A percentile compares a stretch with the other conserved stretches of the same genome.
Evolutionary conservation across 2,797 vertebrate species (phyloP).

Genomic region (Borostomias antarcticus): DNA sequence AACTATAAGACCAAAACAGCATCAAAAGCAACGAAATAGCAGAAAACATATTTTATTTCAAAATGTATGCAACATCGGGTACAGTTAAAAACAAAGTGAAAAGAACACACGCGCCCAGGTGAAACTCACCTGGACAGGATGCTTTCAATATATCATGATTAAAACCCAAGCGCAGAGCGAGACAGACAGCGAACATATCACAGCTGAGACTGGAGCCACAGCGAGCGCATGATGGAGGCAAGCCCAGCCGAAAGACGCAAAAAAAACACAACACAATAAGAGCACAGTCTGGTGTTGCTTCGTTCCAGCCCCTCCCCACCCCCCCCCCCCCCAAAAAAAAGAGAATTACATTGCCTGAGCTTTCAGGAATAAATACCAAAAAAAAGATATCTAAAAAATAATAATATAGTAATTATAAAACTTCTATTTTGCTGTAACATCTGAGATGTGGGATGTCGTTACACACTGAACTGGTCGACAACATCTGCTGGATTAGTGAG

Average conservation of each 20-base stretch:
- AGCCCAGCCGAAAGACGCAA: constrained; percentile 47
- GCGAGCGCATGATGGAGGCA: constrained; percentile 35
- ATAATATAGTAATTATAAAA: constrained; percentile 5
- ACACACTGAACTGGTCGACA: constrained; percentile 23
- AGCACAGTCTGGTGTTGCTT: constrained; percentile 89
- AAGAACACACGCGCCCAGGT: constrained; percentile 64
- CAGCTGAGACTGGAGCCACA: constrained; percentile 51
- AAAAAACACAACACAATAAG: constrained; percentile 68
- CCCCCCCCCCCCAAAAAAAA: constrained; percentile 28
- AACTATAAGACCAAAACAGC: constrained; percentile 27
- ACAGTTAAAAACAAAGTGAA: constrained; percentile 64
- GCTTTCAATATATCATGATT: constrained; percentile 80
- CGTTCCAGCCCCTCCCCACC: constrained; percentile 39
- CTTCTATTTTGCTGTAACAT: constrained; percentile 25
- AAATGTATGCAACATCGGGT: constrained; percentile 63
- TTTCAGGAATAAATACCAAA: constrained; percentile 75
- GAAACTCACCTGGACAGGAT: constrained; percentile 75
- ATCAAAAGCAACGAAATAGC: constrained; percentile 27
- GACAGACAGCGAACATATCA: constrained; percentile 52
- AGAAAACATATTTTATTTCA: constrained; percentile 71
- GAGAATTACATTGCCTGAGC: constrained; percentile 52
- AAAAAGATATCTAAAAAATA: constrained; percentile 7
- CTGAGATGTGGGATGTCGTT: constrained; percentile 23
- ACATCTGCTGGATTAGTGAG: constrained; percentile 20
- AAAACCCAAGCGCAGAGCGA: constrained; percentile 84